phyloP scores from a whole-genome alignment of 2,888 invertebrate species.

The Orchesella flavescens region DNA sequence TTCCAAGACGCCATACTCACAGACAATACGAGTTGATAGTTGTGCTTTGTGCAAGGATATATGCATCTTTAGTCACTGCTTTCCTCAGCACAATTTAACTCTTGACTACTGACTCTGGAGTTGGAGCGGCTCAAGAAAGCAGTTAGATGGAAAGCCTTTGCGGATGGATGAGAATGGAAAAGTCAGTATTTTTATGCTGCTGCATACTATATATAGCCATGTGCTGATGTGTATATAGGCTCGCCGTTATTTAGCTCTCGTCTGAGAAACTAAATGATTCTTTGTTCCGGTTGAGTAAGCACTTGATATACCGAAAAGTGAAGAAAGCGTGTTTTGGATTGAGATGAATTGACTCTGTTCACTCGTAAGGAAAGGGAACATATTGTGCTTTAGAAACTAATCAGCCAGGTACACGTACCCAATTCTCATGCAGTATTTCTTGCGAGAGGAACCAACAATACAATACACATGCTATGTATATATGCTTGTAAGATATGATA shows the following conservation, averaged over 20 bases:
- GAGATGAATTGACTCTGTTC: constrained; percentile 60
- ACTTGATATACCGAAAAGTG: constrained; percentile 63
- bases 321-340: constrained; percentile 63
- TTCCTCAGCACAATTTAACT: no score
- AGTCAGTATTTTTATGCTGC: constrained; percentile 41
- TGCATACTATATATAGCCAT: not conserved
- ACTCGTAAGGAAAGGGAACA: constrained; percentile 32
- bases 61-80: no score
- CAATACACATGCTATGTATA: not conserved
- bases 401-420: constrained; percentile 45
- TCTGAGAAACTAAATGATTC: constrained; percentile 56
- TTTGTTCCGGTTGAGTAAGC: constrained; percentile 56
- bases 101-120: no score
- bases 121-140: not conserved
- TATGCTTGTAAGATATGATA: not conserved
- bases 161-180: constrained; percentile 43
- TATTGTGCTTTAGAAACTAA: constrained; percentile 56
- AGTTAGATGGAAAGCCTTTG: constrained; percentile 27
- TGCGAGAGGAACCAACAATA: not conserved
- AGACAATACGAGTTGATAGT: no score
- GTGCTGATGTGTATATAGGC: not conserved
- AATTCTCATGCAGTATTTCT: not conserved
- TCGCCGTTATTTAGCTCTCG: constrained; percentile 23
- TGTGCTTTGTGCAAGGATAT: no score
- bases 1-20: no score